Conservation (phyloP, 2,113 vertebrate genomes). For the Aegithalos caudatus region DNA sequence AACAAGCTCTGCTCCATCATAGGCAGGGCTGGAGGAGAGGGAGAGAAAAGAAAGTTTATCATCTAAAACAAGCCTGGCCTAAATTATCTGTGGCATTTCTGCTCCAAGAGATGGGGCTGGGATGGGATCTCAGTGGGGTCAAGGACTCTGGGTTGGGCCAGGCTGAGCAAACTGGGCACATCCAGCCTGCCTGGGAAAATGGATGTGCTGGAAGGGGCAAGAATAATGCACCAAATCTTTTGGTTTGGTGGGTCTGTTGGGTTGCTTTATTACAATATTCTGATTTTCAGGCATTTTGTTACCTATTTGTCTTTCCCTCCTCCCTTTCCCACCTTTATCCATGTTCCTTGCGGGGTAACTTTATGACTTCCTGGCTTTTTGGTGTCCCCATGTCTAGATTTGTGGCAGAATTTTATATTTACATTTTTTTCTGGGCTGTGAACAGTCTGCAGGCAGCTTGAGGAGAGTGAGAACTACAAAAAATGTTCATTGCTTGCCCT, state of each 20-base stretch:
- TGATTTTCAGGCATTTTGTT: not conserved
- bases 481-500: not conserved
- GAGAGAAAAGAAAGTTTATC: not conserved
- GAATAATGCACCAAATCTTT: accelerated
- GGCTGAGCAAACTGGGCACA: not conserved
- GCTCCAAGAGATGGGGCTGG: not conserved
- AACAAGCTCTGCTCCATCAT: not conserved
- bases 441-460: not conserved
- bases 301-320: not conserved
- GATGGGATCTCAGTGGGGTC: accelerated
- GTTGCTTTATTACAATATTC: not conserved
- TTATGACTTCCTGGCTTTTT: accelerated
- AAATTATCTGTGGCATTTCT: not conserved
- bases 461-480: not conserved
- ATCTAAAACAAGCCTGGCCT: not conserved
- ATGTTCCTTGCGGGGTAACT: not conserved
- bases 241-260: not conserved
- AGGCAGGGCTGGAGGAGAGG: not conserved
- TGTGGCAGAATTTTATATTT: not conserved
- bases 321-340: not conserved
- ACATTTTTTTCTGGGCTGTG: no score
- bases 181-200: not conserved
- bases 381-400: accelerated
- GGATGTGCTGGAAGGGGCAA: not conserved
- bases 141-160: not conserved